Conservation (phyloP, 2,888 invertebrate species). For the Asteroscopus sphinx region DNA sequence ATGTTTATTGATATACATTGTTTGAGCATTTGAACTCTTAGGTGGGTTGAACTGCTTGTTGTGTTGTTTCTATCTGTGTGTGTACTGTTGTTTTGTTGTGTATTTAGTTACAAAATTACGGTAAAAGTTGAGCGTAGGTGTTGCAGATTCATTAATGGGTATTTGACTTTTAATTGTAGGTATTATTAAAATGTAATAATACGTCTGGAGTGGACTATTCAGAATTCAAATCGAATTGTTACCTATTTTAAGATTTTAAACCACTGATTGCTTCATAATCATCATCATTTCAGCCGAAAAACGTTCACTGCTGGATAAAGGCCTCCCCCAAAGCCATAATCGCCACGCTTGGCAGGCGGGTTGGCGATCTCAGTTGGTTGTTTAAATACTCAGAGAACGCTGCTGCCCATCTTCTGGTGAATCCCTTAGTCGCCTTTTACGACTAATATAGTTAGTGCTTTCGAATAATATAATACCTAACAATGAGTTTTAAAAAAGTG, state of each 20-base stretch:
- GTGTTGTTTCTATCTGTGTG: constrained; percentile 11
- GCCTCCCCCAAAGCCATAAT: no score
- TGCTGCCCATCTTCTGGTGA: no score
- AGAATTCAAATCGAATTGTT: neutral
- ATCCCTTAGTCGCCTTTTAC: no score
- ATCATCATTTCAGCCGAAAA: no score
- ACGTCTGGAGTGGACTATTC: constrained; percentile 13
- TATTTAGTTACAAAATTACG: constrained; percentile 4
- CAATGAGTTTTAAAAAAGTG: neutral
- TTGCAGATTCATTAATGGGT: neutral
- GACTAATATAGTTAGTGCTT: no score
- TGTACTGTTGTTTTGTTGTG: constrained; percentile 3
- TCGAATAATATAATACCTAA: neutral
- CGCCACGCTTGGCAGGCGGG: no score
- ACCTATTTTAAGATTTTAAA: neutral
- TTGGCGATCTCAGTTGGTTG: no score
- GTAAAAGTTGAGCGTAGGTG: constrained; percentile 4
- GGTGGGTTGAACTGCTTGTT: constrained; percentile 22
- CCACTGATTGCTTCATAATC: no score
- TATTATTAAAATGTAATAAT: constrained; percentile 4
- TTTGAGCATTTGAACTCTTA: constrained; percentile 36
- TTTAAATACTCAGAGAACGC: no score
- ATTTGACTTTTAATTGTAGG: neutral
- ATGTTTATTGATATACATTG: constrained; percentile 19
- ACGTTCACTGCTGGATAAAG: no score